These are phyloP conservation scores for Drosophila grimshawi DNA, from an alignment of 1,140 invertebrate species.

Conservation along the genomic window DNA sequence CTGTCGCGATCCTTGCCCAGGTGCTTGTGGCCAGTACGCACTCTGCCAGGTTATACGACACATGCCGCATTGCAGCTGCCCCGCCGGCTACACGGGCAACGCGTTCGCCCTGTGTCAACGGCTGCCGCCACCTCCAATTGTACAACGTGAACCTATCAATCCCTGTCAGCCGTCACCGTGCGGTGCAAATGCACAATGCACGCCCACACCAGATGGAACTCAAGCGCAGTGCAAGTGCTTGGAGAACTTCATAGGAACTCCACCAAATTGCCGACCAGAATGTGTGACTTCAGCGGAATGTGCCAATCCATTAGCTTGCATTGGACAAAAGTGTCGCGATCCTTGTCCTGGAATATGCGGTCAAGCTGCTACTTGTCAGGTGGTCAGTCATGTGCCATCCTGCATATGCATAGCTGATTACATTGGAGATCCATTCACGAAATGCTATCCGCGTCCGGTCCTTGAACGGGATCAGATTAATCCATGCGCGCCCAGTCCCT, in stretches of 20 bases:
- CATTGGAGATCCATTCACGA: slow-evolving; percentile 88
- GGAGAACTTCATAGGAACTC: slow-evolving; percentile 89
- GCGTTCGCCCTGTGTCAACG: slow-evolving; percentile 87
- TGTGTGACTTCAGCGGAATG: slow-evolving; percentile 89
- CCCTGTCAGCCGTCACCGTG: slow-evolving; percentile 91
- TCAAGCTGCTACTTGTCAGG: slow-evolving; percentile 89
- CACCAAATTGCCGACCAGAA: slow-evolving; percentile 90
- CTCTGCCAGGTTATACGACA: slow-evolving; percentile 93
- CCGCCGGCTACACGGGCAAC: slow-evolving; percentile 91
- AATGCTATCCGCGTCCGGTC: slow-evolving; percentile 85
- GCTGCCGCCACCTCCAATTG: slow-evolving; percentile 61
- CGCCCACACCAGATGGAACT: slow-evolving; percentile 87
- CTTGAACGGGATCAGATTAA: slow-evolving; percentile 85
- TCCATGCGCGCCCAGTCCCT: slow-evolving; percentile 87
- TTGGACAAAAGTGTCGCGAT: slow-evolving; percentile 89
- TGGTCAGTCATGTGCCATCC: slow-evolving; percentile 89
- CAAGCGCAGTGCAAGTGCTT: slow-evolving; percentile 92
- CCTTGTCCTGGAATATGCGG: slow-evolving; percentile 90
- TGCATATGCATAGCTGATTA: slow-evolving; percentile 90
- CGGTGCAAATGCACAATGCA: slow-evolving; percentile 90
- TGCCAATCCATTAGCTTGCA: slow-evolving; percentile 88
- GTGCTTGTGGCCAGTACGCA: slow-evolving; percentile 89
- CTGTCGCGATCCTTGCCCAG: slow-evolving; percentile 88
- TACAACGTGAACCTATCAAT: slow-evolving; percentile 71
- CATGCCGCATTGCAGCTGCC: slow-evolving; percentile 92